A percentile compares a stretch with the other conserved stretches of the same genome.
Conservation (phyloP, 2,113 vertebrate genomes). For the Strix aluco region DNA sequence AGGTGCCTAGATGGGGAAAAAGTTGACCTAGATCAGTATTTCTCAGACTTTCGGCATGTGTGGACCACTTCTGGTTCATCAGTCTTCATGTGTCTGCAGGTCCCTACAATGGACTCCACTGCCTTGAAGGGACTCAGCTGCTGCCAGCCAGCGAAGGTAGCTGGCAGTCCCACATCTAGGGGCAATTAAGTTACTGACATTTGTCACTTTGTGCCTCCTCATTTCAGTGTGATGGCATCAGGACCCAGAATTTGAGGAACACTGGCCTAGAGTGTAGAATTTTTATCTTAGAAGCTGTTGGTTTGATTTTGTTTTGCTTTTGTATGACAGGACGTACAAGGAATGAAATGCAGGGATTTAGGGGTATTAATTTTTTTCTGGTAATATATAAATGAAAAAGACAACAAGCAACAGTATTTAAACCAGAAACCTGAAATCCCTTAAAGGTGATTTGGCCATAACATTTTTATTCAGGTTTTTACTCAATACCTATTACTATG, state of each 20-base stretch:
- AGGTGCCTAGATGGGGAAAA: not conserved
- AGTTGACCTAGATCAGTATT: not conserved
- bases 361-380: not conserved
- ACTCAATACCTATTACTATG: not conserved
- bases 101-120: not conserved
- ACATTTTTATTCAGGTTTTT: not conserved
- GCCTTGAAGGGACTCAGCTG: not conserved
- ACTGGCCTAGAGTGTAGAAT: not conserved
- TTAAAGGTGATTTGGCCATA: not conserved
- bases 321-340: not conserved
- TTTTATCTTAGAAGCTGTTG: not conserved
- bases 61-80: not conserved
- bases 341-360: not conserved
- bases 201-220: not conserved
- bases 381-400: not conserved
- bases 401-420: not conserved
- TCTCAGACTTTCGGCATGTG: not conserved
- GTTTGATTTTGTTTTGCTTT: not conserved
- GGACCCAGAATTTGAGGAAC: not conserved
- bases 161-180: accelerated
- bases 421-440: not conserved
- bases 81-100: not conserved
- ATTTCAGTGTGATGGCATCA: not conserved
- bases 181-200: not conserved
- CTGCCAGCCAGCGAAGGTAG: not conserved